Base-by-base conservation (phyloP, 1,140 invertebrate species). In the Planococcus citri region DNA sequence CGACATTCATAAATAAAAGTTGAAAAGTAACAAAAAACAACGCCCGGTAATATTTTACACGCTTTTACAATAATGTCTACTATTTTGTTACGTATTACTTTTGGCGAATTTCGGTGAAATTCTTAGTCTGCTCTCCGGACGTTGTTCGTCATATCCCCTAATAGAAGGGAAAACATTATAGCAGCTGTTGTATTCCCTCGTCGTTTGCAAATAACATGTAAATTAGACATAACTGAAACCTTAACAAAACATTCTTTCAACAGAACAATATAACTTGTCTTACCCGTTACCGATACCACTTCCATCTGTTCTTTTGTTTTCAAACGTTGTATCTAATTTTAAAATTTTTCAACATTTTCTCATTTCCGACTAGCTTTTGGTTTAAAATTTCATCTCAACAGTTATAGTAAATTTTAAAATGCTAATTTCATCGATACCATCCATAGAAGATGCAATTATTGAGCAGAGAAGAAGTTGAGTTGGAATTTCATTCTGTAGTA, bases 191-290 rank as follows among this genome's bases (percentile, higher is more conserved):
- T 51, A 51, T 51, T 51, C 41, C 41, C 41, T 51, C 41, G 41
- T n/a, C 41, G 41, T 51, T 51, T 51, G 41, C 41, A 51, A 51
- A 51, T 51, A 51, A 51, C 41, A 51, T 51, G 41, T 51, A 51
- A 51, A 51, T 51, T 51, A 51, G 41, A 51, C 41, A 51, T 51
- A 51, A 51, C 41, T 51, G 41, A 51, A 17, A 51, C 41, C 41
- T 51, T 51, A 51, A 51, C 41, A 51, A 51, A 51, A 51, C 41
- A 51, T 51, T 51, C 41, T 51, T 51, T 51, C 41, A 51, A 51
- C 41, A 51, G 12, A 20, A 51, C 41, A 51, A 51, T 51, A 51
- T 51, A 51, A 51, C 41, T 51, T 20, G 41, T 51, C 41, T 51
- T 51, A 17, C 41, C 17, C 41, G 41, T 51, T 51, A 51, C 41